These are phyloP conservation scores for Reticulitermes lucifugus DNA, from an alignment of 2,888 invertebrate species.

Conservation along the genomic window DNA sequence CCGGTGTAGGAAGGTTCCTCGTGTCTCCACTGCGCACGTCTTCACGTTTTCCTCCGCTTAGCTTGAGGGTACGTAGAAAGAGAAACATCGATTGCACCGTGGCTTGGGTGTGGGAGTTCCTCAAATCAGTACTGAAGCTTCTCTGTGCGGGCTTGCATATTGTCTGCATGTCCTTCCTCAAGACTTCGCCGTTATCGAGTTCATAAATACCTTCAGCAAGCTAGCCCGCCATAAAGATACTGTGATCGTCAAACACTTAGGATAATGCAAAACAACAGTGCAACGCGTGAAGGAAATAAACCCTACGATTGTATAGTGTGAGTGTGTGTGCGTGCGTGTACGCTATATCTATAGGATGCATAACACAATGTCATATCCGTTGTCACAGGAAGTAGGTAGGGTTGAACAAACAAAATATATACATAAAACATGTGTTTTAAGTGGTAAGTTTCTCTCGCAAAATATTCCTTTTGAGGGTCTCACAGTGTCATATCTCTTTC, in stretches of 20 bases:
- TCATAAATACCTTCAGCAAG: background rate
- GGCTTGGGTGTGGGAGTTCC: conserved; percentile 4
- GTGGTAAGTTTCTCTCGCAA: background rate
- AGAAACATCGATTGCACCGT: conserved; percentile 15
- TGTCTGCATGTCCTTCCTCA: background rate
- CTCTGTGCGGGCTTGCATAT: background rate
- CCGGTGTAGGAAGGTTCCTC: background rate
- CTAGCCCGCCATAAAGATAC: background rate
- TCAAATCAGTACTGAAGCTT: conserved; percentile 27
- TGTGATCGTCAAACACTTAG: background rate
- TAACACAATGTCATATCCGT: conserved; percentile 13
- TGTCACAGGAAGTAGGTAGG: conserved; percentile 3
- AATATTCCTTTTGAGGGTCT: background rate
- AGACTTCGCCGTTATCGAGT: background rate
- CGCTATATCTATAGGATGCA: background rate
- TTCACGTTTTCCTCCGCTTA: conserved; percentile 8
- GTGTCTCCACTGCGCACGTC: conserved; percentile 32
- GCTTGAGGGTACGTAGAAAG: conserved; percentile 34
- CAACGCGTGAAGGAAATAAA: conserved; percentile 6
- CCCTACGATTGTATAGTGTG: background rate
- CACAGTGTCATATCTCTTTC: background rate
- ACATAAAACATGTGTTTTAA: background rate
- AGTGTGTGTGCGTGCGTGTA: background rate
- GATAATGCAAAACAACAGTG: background rate
- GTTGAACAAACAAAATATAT: background rate